These are phyloP conservation scores for Meda fulgida DNA, from an alignment of 2,797 vertebrate genomes.

Conservation along the genomic window DNA sequence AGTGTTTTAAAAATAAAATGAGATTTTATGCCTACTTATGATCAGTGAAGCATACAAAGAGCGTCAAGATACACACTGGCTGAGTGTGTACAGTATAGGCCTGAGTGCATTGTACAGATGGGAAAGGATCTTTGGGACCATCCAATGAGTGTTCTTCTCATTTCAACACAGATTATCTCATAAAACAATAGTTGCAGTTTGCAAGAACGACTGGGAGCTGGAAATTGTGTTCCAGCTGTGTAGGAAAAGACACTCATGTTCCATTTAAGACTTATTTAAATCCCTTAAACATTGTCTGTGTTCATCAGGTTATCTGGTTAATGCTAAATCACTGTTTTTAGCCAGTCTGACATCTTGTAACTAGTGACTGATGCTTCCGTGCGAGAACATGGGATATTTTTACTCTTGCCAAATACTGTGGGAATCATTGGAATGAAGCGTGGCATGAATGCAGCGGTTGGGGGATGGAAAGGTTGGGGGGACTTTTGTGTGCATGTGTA, in stretches of 20 bases:
- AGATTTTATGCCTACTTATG: slow-evolving; percentile 76
- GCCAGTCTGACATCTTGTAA: slow-evolving; percentile 35
- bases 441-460: slow-evolving; percentile 31
- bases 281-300: background rate
- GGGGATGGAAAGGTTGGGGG: slow-evolving; percentile 36
- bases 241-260: background rate
- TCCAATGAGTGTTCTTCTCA: slow-evolving; percentile 8
- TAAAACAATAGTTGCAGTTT: slow-evolving; percentile 16
- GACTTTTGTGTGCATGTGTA: background rate
- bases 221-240: background rate
- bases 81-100: slow-evolving; percentile 53
- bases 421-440: slow-evolving; percentile 42
- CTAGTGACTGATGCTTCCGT: slow-evolving; percentile 64
- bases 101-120: slow-evolving; percentile 71
- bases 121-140: slow-evolving; percentile 64
- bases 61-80: slow-evolving; percentile 63
- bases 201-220: background rate
- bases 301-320: slow-evolving; percentile 9
- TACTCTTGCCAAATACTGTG: slow-evolving; percentile 58
- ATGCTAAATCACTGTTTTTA: slow-evolving; percentile 58
- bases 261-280: background rate
- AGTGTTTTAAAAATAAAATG: slow-evolving; percentile 77
- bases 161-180: slow-evolving; percentile 24
- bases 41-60: slow-evolving; percentile 71
- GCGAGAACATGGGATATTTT: slow-evolving; percentile 70